Conservation (phyloP, 2,888 invertebrate species). For the Dynastes grantii region DNA sequence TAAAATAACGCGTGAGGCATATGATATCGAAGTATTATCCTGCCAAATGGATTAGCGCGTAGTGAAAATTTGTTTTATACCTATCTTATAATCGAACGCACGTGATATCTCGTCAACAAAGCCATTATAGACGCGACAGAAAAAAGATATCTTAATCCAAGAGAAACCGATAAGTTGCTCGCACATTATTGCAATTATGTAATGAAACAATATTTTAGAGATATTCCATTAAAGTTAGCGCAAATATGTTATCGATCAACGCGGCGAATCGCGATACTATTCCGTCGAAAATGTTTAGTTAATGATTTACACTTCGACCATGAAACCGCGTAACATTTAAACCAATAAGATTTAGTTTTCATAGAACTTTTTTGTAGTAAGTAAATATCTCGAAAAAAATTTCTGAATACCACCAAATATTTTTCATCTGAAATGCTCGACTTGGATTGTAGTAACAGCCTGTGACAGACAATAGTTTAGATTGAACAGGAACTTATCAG, state of each 20-base stretch:
- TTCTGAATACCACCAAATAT: background rate
- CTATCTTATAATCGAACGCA: conserved; percentile 10
- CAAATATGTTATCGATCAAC: conserved; percentile 25
- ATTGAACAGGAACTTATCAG: conserved; percentile 43
- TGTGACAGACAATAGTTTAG: conserved; percentile 44
- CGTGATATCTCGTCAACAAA: conserved; percentile 15
- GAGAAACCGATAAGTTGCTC: conserved; percentile 12
- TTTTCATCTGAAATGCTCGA: conserved; percentile 1
- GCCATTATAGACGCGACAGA: background rate
- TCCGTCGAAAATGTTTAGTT: conserved; percentile 16
- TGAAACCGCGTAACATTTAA: background rate
- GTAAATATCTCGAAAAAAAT: background rate
- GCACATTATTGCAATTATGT: conserved; percentile 27
- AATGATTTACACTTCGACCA: background rate
- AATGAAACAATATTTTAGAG: background rate
- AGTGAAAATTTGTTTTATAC: background rate
- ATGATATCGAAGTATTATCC: conserved; percentile 17
- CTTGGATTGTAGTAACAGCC: conserved; percentile 17
- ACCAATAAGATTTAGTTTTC: background rate
- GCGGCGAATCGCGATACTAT: conserved; percentile 13
- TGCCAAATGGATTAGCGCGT: conserved; percentile 5
- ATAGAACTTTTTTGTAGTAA: background rate
- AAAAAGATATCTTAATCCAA: conserved; percentile 29
- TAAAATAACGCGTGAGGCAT: conserved; percentile 12
- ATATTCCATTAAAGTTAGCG: conserved; percentile 11